Evolutionary conservation across 1,140 invertebrate species (phyloP), one percentile per base, ranked within the genome.

Genomic region (Penaeus vannamei): DNA sequence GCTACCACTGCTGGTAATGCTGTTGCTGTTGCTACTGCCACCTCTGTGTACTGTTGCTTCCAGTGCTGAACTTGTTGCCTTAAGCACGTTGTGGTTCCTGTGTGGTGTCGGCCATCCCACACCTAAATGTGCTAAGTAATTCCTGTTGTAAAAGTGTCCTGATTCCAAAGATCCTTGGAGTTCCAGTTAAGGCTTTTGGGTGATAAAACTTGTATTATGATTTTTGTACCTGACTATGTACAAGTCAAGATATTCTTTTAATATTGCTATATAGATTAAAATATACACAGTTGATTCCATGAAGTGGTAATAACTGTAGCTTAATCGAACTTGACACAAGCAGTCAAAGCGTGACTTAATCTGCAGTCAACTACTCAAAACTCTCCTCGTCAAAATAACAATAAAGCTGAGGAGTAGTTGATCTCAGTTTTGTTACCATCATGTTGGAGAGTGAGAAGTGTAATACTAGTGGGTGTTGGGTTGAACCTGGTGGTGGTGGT

Each of bases 211-310:
- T 90, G 89, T 90, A 90, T 90, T 90, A 90, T 90, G 89, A 87
- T 90, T 90, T 90, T 84, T 87, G 89, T 90, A 90, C 89, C 85
- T 90, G 89, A 90, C 89, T 84, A 86, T 90, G 89, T 90, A 90
- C 89, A 90, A 90, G 89, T 90, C 89, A 90, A 90, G 79, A 86
- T 90, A 86, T 90, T 90, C 85, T 87, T 90, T 86, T 82, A 86
- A 90, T 87, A 86, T 60, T 86, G 77, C 80, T 90, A 86, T 83
- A 90, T 90, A 90, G 89, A 90, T 85, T 85, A 85, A 85, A 80
- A 85, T 81, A 84, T 85, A 86, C 29, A 29, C 82, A 84, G 86
- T 66, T 66, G 62, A 87, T 87, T 87, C 86, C 86, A 87, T 83
- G 64, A 82, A 82, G 86, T 66, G 79, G 86, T 87, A 83, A 72